A percentile compares a stretch with the other conserved stretches of the same genome.
These are phyloP conservation scores for Schizopygopsis malacanthus DNA, from an alignment of 2,797 vertebrate species.

Conservation along the genomic window DNA sequence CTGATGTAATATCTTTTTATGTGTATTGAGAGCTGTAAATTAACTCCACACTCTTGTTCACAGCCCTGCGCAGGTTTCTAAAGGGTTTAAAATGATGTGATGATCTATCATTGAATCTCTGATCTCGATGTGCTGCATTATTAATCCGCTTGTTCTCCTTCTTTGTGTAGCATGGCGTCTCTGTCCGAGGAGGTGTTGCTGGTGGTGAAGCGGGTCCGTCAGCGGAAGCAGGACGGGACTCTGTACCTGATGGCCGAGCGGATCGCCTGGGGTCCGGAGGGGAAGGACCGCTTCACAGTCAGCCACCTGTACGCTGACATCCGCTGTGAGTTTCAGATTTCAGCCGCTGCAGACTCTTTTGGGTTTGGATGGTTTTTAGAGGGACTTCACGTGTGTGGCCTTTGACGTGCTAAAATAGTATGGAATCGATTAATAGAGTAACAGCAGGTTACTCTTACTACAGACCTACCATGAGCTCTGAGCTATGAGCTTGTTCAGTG, in stretches of 20 bases:
- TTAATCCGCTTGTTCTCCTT: slow-evolving; percentile 24
- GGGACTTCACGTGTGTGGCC: too few species aligned
- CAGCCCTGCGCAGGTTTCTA: not conserved
- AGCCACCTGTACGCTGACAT: slow-evolving; percentile 97
- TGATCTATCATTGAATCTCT: not conserved
- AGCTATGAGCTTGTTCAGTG: not conserved
- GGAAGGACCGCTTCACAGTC: slow-evolving; percentile 96
- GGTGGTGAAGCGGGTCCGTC: slow-evolving; percentile 95
- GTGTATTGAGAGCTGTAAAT: not conserved
- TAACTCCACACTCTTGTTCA: not conserved
- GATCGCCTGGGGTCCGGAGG: slow-evolving; percentile 96
- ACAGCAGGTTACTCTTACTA: not conserved
- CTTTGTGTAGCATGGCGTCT: slow-evolving; percentile 85
- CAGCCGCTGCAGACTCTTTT: not conserved
- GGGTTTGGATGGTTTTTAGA: not conserved
- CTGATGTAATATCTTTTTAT: not conserved
- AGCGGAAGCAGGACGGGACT: slow-evolving; percentile 97
- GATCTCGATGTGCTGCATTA: not conserved
- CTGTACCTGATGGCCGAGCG: slow-evolving; percentile 98
- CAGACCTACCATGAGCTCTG: not conserved
- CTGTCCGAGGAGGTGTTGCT: slow-evolving; percentile 97
- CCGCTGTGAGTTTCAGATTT: slow-evolving; percentile 88
- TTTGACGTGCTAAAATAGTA: not conserved
- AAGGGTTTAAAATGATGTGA: not conserved
- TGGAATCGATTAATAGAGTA: not conserved